Percentiles rank a stretch among this genome's conserved stretches.
Evolutionary conservation across 1,140 invertebrate genomes (phyloP).

Genomic region (Pararge aegeria): DNA sequence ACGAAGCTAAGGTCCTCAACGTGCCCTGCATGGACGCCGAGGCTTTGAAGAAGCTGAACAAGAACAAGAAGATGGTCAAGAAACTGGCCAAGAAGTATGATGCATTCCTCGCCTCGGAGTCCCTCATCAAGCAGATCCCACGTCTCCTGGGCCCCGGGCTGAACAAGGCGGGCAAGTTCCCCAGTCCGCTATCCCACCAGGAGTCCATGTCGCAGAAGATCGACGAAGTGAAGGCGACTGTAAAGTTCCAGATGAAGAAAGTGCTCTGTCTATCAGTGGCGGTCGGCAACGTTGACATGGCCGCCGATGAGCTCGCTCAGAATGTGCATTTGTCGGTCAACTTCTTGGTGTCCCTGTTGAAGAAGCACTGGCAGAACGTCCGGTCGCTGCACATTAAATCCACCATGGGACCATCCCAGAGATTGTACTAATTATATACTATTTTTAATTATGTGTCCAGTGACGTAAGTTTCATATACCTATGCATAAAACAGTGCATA

Average conservation of each 20-base stretch:
- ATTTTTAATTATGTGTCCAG: too few relatives aligned
- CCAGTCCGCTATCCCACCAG: slow-evolving; percentile 96
- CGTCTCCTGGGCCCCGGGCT: slow-evolving; percentile 98
- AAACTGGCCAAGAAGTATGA: slow-evolving; percentile 95
- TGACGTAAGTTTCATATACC: too few relatives aligned
- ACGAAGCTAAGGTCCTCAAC: slow-evolving; percentile 96
- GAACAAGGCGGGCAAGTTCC: slow-evolving; percentile 99
- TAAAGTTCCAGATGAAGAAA: slow-evolving; percentile 99
- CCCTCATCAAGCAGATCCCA: slow-evolving; percentile 99
- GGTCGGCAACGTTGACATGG: slow-evolving; percentile 83
- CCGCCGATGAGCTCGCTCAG: slow-evolving; percentile 95
- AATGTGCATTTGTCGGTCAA: slow-evolving; percentile 99
- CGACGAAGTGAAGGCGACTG: slow-evolving; percentile 99
- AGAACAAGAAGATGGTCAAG: slow-evolving; percentile 99
- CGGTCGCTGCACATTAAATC: slow-evolving; percentile 98
- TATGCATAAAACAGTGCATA: too few relatives aligned
- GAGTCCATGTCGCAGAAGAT: slow-evolving; percentile 98
- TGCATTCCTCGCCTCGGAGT: slow-evolving; percentile 99
- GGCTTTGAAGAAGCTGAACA: slow-evolving; percentile 99
- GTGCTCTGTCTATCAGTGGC: slow-evolving; percentile 72
- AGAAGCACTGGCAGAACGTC: slow-evolving; percentile 99
- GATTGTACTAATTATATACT: slow-evolving; percentile 92
- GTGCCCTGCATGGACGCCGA: slow-evolving; percentile 99
- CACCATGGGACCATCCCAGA: slow-evolving; percentile 97
- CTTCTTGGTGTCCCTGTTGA: slow-evolving; percentile 98